Conservation (phyloP, 2,113 vertebrate species). For the Melospiza georgiana region DNA sequence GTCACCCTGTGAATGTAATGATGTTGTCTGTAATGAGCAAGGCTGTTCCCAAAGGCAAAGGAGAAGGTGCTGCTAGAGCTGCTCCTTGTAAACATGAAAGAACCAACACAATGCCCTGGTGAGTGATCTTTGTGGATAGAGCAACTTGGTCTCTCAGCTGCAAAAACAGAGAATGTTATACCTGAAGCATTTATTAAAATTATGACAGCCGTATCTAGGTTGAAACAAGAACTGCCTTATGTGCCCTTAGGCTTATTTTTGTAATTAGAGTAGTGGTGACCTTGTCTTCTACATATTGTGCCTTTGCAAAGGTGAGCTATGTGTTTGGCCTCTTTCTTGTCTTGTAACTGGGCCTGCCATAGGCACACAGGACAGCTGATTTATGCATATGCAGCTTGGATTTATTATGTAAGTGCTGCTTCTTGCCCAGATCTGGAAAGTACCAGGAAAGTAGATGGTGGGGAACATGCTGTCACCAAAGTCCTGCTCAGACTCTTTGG, state of each 20-base stretch:
- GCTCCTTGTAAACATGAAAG: not conserved
- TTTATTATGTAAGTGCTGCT: not conserved
- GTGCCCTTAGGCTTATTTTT: not conserved
- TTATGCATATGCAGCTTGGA: not conserved
- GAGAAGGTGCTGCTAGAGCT: not conserved
- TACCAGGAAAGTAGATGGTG: not conserved
- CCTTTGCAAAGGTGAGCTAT: not conserved
- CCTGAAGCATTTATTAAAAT: not conserved
- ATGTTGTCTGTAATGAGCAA: not conserved
- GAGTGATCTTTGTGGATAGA: not conserved
- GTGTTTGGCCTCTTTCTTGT: not conserved
- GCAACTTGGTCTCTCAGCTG: not conserved
- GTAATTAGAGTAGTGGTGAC: not conserved
- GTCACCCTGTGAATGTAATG: not conserved
- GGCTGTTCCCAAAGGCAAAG: not conserved
- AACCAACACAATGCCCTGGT: not conserved
- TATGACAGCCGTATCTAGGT: not conserved
- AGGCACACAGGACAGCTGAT: not conserved
- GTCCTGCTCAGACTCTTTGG: not conserved
- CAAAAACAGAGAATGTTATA: not conserved
- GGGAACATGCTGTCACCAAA: not conserved
- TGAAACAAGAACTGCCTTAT: not conserved
- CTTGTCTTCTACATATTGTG: not conserved
- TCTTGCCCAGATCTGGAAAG: not conserved
- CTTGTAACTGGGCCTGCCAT: not conserved